phyloP scores from a whole-genome alignment of 2,113 vertebrate genomes.

The Pluvianellus socialis region DNA sequence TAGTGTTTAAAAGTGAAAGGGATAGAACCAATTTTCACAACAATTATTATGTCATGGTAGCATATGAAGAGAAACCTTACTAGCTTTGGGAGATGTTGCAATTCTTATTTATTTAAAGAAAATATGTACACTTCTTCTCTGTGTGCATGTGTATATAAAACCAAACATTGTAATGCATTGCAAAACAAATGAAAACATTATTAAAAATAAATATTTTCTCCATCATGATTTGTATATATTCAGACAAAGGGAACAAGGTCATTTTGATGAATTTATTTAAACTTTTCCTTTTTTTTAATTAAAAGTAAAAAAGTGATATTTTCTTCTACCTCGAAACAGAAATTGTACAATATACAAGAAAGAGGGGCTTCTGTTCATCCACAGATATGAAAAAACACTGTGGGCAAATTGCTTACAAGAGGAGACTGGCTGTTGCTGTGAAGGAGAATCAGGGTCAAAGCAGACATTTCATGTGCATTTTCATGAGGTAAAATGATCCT shows the following conservation, averaged over 20 bases:
- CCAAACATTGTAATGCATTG: neutral
- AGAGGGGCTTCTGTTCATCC: neutral
- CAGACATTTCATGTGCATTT: neutral
- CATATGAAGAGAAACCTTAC: neutral
- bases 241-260: neutral
- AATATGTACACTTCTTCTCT: neutral
- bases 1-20: neutral
- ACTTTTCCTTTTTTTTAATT: neutral
- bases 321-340: neutral
- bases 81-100: neutral
- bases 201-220: neutral
- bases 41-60: neutral
- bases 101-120: neutral
- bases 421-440: neutral
- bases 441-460: neutral
- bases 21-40: neutral
- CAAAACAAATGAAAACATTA: neutral
- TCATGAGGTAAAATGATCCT: neutral
- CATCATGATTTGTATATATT: neutral
- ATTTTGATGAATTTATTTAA: neutral
- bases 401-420: neutral
- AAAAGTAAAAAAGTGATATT: neutral
- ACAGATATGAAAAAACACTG: neutral
- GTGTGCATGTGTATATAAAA: neutral
- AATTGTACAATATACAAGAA: neutral